Base-by-base conservation (phyloP, 2,113 vertebrate genomes). In the Phoenicopterus ruber region DNA sequence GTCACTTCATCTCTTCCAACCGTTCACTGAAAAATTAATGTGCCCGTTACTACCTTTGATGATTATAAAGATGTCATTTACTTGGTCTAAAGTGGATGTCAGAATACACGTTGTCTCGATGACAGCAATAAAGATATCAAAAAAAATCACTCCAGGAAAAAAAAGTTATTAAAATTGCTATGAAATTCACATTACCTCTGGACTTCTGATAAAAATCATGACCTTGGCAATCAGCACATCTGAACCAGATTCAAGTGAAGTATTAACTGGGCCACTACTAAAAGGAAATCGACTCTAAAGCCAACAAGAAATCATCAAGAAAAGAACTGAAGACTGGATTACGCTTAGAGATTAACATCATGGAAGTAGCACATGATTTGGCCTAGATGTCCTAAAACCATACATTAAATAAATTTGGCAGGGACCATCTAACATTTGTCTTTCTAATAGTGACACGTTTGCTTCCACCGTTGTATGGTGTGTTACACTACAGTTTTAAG, bases 111-210 rank as follows among this genome's bases (percentile, higher is more conserved):
- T 82, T 61, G 36, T 11, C 94, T 79, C 89, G 77, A 96, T 92
- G 88, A 81, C n/a, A 79, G 88, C 86, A 82, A 93, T 93, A 86
- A 94, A 93, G 69, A 84, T 94, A 88, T 70, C 29, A 6, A 62
- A 52, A 73, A 81, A 65, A 34, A 55, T 46, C 52, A 92, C 21
- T 78, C 80, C 28, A 63, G 46, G 7, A 32, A 58, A 87, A 58
- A 93, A 90, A 87, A 84, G 66, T 61, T 20, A 92, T 94, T 78
- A 85, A 90, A 94, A 78, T 69, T 89, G 38, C 71, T 77, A 76
- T 82, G 55, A 91, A 96, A 93, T 83, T 94, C 78, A 82, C 70
- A 89, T 96, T 96, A 92, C 81, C 50, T 86, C 52, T 71, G 80
- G 59, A 92, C 50, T 73, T 59, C 36, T 42, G 83, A 92, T 85